Conservation (phyloP, 2,113 vertebrate species). For the Cnemophilus loriae region DNA sequence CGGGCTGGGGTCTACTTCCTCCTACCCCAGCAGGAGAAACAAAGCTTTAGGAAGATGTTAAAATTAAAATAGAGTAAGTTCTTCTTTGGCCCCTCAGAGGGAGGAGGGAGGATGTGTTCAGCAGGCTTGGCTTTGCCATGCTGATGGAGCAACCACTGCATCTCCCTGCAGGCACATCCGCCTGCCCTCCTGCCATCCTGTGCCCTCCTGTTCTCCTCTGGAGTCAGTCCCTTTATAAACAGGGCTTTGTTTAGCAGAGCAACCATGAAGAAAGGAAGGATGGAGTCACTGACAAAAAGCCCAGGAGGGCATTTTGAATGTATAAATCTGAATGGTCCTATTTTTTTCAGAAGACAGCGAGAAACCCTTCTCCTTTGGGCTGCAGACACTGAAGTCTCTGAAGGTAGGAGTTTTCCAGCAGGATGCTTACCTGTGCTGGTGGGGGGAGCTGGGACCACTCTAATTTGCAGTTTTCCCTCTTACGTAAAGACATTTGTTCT, state of each 20-base stretch:
- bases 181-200: neutral
- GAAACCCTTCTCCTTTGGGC: slow-evolving; percentile 80
- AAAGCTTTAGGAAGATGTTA: neutral
- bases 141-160: fast-evolving
- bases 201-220: neutral
- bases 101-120: neutral
- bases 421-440: neutral
- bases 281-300: neutral
- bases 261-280: neutral
- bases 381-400: slow-evolving; percentile 80
- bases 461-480: neutral
- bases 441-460: neutral
- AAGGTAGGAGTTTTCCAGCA: slow-evolving; percentile 73
- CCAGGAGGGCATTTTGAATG: neutral
- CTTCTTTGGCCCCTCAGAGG: neutral
- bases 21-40: neutral
- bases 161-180: fast-evolving
- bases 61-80: neutral
- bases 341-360: slow-evolving; percentile 75
- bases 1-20: fast-evolving
- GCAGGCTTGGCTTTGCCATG: neutral
- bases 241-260: neutral
- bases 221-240: neutral
- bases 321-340: neutral
- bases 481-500: neutral